Evolutionary conservation across 2,113 vertebrate species (phyloP), one percentile per base, ranked within the genome.

Genomic region (Nothocercus nigrocapillus): DNA sequence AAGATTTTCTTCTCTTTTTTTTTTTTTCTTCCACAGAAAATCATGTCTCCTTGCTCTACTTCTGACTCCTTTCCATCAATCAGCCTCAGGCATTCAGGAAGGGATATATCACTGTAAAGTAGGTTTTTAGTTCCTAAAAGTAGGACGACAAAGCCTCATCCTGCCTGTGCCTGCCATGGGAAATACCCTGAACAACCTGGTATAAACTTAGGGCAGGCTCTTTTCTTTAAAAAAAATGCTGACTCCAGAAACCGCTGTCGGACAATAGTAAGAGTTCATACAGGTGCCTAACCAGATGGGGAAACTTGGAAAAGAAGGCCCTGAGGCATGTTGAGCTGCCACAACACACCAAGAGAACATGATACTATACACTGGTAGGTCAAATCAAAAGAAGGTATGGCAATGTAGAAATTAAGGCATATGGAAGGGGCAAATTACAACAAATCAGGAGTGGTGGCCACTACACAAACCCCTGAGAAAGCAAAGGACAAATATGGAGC

Each of bases 281-380:
- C 30, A 89, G 44, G 6, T 64, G 20, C 11, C 27, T 80, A 30
- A 42, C 88, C 51, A 44, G 49, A 22, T 61, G 13, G 32, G 7
- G 17, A 67, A 3, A 16, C 14, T 64, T 83, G 28, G 42, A 78
- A n/a, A 61, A 86, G 59, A n/a, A 21, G 3, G 13, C 14, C 25
- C 7, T 14, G 42, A 24, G 28, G 17, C 0, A 1, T 1, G 2
- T 13, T 75, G 63, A 5, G 13, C 34, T 47, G 17, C 72, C 59
- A 63, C 30, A 77, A 45, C n/a, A 40, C 47, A 36, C 54, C 10
- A 47, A 25, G 66, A 74, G 18, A 87, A 45, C 13, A 19, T 3
- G 18, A 36, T 9, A 56, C 28, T 19, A 17, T 13, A 40, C 3
- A 2, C 38, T 70, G 40, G 47, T 58, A 58, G 1, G 1, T 51